Evolutionary conservation across 2,888 invertebrate genomes (phyloP), one percentile per base, ranked within the genome.

Genomic region (Bugulina stolonifera): DNA sequence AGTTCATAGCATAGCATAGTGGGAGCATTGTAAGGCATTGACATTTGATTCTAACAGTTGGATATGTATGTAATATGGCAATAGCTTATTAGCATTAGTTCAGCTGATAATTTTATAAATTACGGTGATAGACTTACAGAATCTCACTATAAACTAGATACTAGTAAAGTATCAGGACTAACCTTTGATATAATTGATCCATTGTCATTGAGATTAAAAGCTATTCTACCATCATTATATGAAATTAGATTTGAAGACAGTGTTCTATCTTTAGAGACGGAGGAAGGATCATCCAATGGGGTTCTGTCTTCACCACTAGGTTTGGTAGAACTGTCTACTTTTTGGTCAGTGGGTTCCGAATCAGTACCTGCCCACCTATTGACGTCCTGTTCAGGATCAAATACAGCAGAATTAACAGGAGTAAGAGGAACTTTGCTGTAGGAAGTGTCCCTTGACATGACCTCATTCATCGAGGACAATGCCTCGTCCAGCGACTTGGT

Each of bases 181-280:
- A 64, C 64, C 64, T 64, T 64, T 5, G 64, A 64, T 29, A 34
- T 3, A 2, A 64, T 18, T 27, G 64, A 64, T 3, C 23, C 25
- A n/a, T 55, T 55, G 27, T 64, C 64, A 34, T 32, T 32, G 5
- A 64, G 27, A 32, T 64, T 64, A n/a, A 64, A 64, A 32, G n/a
- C 64, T 14, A 64, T 34, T 32, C 64, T 64, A 32, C 64, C 64
- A 14, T 64, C 64, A 64, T 64, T 64, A 64, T 64, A 64, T 29
- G 64, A 64, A 27, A 64, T 22, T n/a, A 64, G 10, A 32, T 27
- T 64, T 1, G 34, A 64, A 10, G 27, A 14, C 10, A 32, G 2
- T 32, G 64, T 14, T 10, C 25, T 32, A 10, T 22, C 18, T 18
- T 18, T 25, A 32, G 64, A 14, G 10, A 43, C 43, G 10, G 43